phyloP scores from a whole-genome alignment of 2,113 vertebrate species.

The Erpornis zantholeuca region DNA sequence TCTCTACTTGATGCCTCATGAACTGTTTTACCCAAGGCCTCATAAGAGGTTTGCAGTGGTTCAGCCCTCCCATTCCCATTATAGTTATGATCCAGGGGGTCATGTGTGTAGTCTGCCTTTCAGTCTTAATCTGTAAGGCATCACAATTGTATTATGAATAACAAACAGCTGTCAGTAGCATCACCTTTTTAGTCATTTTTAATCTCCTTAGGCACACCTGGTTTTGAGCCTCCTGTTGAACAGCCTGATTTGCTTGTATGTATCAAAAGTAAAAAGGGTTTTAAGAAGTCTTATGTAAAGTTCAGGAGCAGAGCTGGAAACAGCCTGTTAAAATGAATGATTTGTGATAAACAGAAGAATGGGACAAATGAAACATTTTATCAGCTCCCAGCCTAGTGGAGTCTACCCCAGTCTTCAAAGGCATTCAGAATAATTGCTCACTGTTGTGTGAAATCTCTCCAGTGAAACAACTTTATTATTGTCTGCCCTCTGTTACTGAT shows the following conservation, averaged over 20 bases:
- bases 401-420: background rate
- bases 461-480: background rate
- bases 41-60: background rate
- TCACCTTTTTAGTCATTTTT: background rate
- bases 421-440: background rate
- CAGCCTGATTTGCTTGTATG: background rate
- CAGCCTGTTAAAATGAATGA: background rate
- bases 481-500: background rate
- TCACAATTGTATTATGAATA: background rate
- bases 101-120: background rate
- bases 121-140: background rate
- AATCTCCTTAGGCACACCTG: background rate
- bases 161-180: background rate
- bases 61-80: background rate
- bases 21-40: background rate
- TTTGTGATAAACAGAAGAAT: background rate
- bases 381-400: background rate
- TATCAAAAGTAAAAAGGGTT: background rate
- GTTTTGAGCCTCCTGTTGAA: background rate
- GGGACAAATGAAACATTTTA: conserved; percentile 26
- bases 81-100: background rate
- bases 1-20: background rate
- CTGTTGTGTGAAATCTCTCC: background rate
- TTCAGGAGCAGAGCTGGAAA: background rate
- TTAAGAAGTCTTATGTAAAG: background rate